Conservation (phyloP, 2,888 invertebrate species). For the Petrolisthes manimaculis region DNA sequence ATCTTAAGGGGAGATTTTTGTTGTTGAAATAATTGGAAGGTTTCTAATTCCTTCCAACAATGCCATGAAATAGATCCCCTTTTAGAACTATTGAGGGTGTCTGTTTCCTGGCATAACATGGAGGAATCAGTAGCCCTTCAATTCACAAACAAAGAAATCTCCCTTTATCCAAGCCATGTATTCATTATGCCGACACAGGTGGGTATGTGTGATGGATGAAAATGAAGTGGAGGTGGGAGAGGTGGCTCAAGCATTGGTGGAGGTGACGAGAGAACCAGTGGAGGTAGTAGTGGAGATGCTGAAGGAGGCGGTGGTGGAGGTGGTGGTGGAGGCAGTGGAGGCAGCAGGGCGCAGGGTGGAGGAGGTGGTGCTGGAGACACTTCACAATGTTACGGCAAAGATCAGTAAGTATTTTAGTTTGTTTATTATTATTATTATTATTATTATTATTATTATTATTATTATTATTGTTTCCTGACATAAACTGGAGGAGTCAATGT, state of each 20-base stretch:
- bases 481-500: too few relatives aligned
- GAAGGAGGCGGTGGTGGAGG: neutral
- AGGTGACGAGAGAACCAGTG: neutral
- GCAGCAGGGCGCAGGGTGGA: neutral
- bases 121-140: too few relatives aligned
- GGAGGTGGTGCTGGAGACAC: slow-evolving; percentile 8
- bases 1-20: too few relatives aligned
- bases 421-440: too few relatives aligned
- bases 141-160: too few relatives aligned
- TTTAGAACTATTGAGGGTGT: too few relatives aligned
- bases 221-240: neutral
- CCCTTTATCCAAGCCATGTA: neutral
- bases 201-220: slow-evolving; percentile 13
- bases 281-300: neutral
- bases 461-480: too few relatives aligned
- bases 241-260: neutral
- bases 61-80: too few relatives aligned
- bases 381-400: neutral
- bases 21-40: too few relatives aligned
- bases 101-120: too few relatives aligned
- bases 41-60: too few relatives aligned
- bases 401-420: neutral
- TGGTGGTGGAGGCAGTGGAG: neutral
- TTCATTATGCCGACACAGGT: slow-evolving; percentile 1
- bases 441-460: too few relatives aligned